A percentile compares a stretch with the other conserved stretches of the same genome.
Evolutionary conservation across 1,140 invertebrate species (phyloP).

Genomic region (Lepidurus apus): DNA sequence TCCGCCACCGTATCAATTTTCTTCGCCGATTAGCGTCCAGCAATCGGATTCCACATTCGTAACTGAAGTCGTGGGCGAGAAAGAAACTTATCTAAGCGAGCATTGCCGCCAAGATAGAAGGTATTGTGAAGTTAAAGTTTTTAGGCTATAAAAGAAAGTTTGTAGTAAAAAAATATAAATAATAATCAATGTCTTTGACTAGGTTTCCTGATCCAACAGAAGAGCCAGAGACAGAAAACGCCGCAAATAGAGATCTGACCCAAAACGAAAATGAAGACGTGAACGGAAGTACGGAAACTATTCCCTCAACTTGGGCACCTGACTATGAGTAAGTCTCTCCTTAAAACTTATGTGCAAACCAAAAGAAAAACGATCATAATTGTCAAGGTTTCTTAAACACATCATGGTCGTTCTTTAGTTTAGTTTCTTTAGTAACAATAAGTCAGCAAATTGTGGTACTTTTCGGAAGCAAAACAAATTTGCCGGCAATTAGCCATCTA

Average conservation of each 20-base stretch:
- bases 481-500: too few species aligned
- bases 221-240: neutral
- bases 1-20: neutral
- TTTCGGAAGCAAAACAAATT: too few species aligned
- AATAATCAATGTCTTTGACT: neutral
- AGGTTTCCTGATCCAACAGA: neutral
- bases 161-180: neutral
- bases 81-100: neutral
- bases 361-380: too few species aligned
- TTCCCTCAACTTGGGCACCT: neutral
- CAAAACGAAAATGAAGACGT: neutral
- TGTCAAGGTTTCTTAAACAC: too few species aligned
- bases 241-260: neutral
- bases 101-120: neutral
- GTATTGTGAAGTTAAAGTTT: neutral
- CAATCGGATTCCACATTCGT: neutral
- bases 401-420: too few species aligned
- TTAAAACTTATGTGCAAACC: neutral
- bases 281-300: neutral
- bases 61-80: neutral
- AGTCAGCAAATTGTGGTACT: too few species aligned
- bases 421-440: too few species aligned
- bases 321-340: neutral
- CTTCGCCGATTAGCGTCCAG: neutral
- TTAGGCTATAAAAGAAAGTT: too few species aligned